Evolutionary conservation across 2,797 vertebrate species (phyloP).

Genomic region (Erethizon dorsatum): DNA sequence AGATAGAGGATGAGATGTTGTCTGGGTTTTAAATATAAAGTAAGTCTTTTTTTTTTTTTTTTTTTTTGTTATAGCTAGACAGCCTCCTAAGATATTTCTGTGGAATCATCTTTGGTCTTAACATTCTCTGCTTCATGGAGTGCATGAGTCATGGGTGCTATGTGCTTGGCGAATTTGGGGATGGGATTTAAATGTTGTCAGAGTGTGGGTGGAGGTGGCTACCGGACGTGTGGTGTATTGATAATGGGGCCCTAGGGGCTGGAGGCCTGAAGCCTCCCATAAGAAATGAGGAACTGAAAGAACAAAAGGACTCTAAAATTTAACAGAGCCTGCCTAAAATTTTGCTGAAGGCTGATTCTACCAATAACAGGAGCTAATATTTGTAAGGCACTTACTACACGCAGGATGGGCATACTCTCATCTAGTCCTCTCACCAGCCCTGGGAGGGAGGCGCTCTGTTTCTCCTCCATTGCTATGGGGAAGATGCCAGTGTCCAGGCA

Average conservation of each 20-base stretch:
- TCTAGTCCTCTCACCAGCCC: neutral
- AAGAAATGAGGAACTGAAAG: neutral
- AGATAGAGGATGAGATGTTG: neutral
- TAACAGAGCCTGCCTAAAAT: neutral
- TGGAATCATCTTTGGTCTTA: neutral
- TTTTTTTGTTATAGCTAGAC: neutral
- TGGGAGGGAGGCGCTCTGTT: neutral
- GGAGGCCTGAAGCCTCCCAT: neutral
- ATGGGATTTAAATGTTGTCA: neutral
- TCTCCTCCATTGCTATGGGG: neutral
- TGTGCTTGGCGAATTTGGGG: neutral
- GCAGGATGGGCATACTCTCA: neutral
- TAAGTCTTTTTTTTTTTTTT: neutral
- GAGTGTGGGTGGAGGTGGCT: neutral
- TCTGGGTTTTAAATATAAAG: constrained; percentile 27
- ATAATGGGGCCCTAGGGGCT: neutral
- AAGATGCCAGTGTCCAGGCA: neutral
- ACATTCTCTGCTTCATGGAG: neutral
- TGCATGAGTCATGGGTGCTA: neutral
- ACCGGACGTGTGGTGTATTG: neutral
- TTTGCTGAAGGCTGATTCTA: constrained; percentile 7
- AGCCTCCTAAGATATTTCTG: constrained; percentile 5
- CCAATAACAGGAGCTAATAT: neutral
- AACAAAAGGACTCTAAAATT: neutral
- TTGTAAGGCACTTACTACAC: neutral